Conservation (phyloP, 1,140 invertebrate genomes). For the Apis dorsata region DNA sequence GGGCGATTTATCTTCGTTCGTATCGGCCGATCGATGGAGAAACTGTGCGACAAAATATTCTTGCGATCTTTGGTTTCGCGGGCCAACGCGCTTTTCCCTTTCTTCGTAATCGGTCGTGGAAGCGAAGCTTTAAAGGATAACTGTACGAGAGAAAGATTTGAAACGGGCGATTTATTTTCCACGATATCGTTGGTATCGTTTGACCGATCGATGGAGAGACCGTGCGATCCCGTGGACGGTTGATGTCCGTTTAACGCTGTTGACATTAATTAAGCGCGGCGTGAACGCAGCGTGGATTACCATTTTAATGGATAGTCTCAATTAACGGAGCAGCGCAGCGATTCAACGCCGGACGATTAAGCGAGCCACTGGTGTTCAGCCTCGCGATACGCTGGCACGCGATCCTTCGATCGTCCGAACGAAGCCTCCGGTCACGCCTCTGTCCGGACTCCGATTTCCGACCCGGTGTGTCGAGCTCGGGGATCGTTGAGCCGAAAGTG, state of each 20-base stretch:
- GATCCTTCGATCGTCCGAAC: conserved; percentile 4
- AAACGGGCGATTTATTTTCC: neutral
- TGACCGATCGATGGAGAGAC: neutral
- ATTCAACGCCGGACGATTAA: conserved; percentile 63
- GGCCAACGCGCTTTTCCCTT: neutral
- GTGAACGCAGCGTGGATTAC: conserved; percentile 47
- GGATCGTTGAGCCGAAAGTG: neutral
- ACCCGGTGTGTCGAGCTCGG: neutral
- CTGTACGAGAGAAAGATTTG: too few species aligned
- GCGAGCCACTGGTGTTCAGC: conserved; percentile 22
- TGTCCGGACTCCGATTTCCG: neutral
- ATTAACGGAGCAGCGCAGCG: conserved; percentile 63
- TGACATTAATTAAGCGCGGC: conserved; percentile 60
- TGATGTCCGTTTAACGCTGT: neutral
- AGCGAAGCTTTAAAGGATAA: neutral
- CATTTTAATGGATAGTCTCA: conserved; percentile 64
- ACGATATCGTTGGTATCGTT: neutral
- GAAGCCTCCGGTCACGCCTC: conserved; percentile 25
- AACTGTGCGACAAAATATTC: neutral
- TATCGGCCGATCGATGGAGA: too few species aligned
- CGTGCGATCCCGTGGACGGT: neutral
- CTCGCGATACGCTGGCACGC: conserved; percentile 32
- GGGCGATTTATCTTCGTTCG: too few species aligned
- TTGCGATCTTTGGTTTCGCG: neutral
- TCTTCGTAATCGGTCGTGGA: neutral